These are phyloP conservation scores for Panthera uncia DNA, from an alignment of 2,113 vertebrate genomes.

Conservation along the genomic window DNA sequence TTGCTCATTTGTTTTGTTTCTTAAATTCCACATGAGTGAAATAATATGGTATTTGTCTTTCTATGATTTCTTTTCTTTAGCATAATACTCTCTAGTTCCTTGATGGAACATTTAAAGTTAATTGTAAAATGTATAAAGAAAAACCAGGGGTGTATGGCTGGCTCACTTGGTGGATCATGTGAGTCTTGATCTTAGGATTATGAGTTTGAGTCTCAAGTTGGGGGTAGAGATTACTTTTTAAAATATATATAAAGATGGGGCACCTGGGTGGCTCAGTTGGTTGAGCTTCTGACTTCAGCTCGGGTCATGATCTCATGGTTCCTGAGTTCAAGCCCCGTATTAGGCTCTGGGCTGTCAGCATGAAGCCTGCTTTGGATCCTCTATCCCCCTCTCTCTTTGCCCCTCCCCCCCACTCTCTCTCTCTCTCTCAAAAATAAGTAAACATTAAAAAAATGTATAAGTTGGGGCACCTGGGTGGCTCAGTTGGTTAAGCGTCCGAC, in stretches of 20 bases:
- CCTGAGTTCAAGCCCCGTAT: too few species aligned
- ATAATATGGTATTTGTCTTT: neutral
- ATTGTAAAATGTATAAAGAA: neutral
- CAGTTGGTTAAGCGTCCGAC: too few species aligned
- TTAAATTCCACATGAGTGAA: neutral
- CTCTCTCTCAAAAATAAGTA: too few species aligned
- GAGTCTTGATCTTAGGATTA: neutral
- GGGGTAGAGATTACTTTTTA: neutral
- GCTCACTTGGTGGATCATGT: neutral
- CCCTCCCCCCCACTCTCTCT: too few species aligned
- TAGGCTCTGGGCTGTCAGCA: too few species aligned
- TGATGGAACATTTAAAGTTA: neutral
- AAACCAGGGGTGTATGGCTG: neutral
- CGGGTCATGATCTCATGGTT: too few species aligned
- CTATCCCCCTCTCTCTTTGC: too few species aligned
- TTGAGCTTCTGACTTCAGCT: too few species aligned
- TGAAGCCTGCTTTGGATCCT: too few species aligned
- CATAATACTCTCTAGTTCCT: neutral
- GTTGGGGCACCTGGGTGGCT: too few species aligned
- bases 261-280: too few species aligned
- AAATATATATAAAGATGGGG: too few species aligned
- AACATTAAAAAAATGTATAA: neutral
- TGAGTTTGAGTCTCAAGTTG: neutral
- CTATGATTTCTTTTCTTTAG: neutral
- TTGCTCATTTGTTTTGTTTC: neutral